Percentiles rank a stretch among this genome's conserved stretches.
phyloP scores from a whole-genome alignment of 2,797 vertebrate species.

The Euphonia xanthogaster region DNA sequence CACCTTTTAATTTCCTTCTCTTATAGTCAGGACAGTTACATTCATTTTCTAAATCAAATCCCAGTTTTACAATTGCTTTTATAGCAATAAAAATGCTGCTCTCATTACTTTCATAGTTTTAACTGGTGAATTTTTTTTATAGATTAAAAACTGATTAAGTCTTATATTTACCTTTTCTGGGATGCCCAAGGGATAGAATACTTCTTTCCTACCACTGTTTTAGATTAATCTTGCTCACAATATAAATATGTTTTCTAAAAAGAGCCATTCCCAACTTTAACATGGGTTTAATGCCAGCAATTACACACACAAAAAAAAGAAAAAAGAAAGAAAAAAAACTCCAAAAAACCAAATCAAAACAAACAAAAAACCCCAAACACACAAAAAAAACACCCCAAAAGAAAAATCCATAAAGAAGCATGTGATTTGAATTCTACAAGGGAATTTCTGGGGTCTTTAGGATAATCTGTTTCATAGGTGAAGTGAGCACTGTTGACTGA shows the following conservation, averaged over 20 bases:
- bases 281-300: neutral
- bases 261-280: neutral
- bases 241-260: neutral
- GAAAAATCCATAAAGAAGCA: neutral
- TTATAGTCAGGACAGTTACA: neutral
- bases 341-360: neutral
- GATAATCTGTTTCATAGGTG: neutral
- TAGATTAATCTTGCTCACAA: neutral
- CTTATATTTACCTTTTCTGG: neutral
- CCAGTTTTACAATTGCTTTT: neutral
- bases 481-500: neutral
- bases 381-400: neutral
- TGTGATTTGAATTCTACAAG: neutral
- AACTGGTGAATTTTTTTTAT: neutral
- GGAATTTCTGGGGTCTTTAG: neutral
- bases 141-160: neutral
- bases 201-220: neutral
- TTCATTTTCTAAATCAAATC: neutral
- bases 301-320: neutral
- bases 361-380: neutral
- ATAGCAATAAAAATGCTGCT: neutral
- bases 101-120: neutral
- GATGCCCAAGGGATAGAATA: neutral
- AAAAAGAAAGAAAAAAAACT: fast-evolving
- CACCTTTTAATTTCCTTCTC: neutral